These are phyloP conservation scores for Caenorhabditis inopinata DNA, from an alignment of 1,140 invertebrate species.

Conservation along the genomic window DNA sequence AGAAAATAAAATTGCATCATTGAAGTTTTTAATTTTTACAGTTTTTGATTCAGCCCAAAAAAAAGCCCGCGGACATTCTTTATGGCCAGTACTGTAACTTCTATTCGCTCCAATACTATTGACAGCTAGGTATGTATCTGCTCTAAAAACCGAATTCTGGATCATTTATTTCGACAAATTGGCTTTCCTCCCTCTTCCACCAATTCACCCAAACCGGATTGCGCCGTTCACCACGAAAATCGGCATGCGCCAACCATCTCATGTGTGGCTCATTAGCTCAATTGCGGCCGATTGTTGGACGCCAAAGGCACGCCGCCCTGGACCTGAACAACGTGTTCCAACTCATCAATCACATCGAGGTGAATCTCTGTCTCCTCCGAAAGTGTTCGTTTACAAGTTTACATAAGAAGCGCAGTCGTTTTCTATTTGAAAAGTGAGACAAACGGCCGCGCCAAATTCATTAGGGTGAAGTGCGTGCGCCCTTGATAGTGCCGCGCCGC, in stretches of 20 bases:
- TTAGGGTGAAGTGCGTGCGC: not conserved
- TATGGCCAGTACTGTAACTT: no score
- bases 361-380: not conserved
- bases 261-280: slow-evolving; percentile 10
- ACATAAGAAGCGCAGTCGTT: not conserved
- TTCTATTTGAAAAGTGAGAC: not conserved
- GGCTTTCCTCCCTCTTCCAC: not conserved
- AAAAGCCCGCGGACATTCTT: no score
- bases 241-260: not conserved
- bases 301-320: not conserved
- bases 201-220: not conserved
- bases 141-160: not conserved
- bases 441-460: not conserved
- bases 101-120: no score
- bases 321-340: not conserved
- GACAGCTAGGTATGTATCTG: not conserved
- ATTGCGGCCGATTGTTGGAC: not conserved
- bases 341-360: not conserved
- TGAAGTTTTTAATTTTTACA: no score
- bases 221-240: not conserved
- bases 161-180: not conserved
- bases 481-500: not conserved
- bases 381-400: not conserved
- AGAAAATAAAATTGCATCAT: no score
- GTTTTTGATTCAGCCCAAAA: no score